Evolutionary conservation across 1,140 invertebrate genomes (phyloP), one percentile per base, ranked within the genome.

Genomic region (Solenopsis fugax): DNA sequence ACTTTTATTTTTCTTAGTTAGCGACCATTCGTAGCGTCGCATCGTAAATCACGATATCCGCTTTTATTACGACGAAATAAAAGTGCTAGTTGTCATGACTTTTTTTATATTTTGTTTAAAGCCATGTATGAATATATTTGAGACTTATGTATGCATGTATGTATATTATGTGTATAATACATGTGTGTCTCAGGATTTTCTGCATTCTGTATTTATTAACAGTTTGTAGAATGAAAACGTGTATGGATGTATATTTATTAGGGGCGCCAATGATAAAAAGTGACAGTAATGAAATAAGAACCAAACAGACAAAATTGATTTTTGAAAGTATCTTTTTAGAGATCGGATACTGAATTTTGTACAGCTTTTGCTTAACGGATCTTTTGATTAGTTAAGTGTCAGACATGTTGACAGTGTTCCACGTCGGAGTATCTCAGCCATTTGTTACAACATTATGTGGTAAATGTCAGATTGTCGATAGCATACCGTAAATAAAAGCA

Each of bases 401-500:
- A 65, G 6, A 2, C 54, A 37, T 75, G 29, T 58, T 67, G 45
- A 54, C 34, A 29, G 21, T 48, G 24, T 10, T 73, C 24, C 18
- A 24, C 7, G 5, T 60, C 21, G 7, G 21, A 69, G 5, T 80
- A 65, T 52, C n/a, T 37, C n/a, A 45, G 37, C 73, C 34, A 45
- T 81, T 81, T 21, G 37, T 5, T 71, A 71, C 45, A 56, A 80
- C 24, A 65, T 45, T 29, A 5, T 29, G 10, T 0, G 64, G 69
- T 56, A 73, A 84, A 60, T 60, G 54, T 84, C 54, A 75, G 54
- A 73, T 73, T 73, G 80, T 73, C 80, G 54, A 69, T 60, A 85
- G 48, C 56, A 16, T 45, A 45, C 45, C 50, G 34, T 65, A 64
- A 84, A 88, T 87, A 84, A 84, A 88, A 73, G n/a, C n/a, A 50